phyloP scores from a whole-genome alignment of 2,888 invertebrate species.

The Drosophila melanosoma region DNA sequence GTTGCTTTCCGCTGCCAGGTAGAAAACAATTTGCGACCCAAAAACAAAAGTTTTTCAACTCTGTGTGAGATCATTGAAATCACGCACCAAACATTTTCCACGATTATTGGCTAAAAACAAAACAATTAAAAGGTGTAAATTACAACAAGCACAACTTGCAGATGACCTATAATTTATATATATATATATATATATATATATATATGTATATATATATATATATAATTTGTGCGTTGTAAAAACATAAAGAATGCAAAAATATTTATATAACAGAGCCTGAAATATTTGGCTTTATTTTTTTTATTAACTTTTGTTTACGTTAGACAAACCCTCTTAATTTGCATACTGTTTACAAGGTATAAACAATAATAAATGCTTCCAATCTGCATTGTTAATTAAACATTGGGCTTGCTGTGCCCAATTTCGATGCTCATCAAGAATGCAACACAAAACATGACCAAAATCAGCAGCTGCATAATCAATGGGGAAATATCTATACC shows the following conservation, averaged over 20 bases:
- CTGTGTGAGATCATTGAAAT: slow-evolving; percentile 12
- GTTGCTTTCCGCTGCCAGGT: background rate
- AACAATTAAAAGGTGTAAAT: background rate
- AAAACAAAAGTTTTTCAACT: slow-evolving; percentile 23
- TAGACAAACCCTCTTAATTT: background rate
- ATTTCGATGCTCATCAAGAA: slow-evolving; percentile 40
- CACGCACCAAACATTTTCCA: slow-evolving; percentile 30
- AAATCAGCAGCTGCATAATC: slow-evolving; percentile 24
- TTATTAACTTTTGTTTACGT: background rate
- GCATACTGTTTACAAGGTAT: background rate
- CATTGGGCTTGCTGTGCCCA: slow-evolving; percentile 30
- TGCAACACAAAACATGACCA: slow-evolving; percentile 23
- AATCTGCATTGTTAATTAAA: slow-evolving; percentile 51
- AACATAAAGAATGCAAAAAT: too few relatives aligned
- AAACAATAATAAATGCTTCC: slow-evolving; percentile 4
- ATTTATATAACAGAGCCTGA: background rate
- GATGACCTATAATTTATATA: background rate
- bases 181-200: background rate
- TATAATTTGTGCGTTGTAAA: background rate
- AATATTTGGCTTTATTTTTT: background rate
- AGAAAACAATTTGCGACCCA: slow-evolving; percentile 36
- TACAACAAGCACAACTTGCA: background rate
- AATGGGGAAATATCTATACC: slow-evolving; percentile 22
- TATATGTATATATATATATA: background rate
- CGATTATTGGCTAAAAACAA: slow-evolving; percentile 50